Percentiles rank a stretch among this genome's conserved stretches.
Evolutionary conservation across 2,797 vertebrate species (phyloP).

Genomic region (Chloroceryle inda): DNA sequence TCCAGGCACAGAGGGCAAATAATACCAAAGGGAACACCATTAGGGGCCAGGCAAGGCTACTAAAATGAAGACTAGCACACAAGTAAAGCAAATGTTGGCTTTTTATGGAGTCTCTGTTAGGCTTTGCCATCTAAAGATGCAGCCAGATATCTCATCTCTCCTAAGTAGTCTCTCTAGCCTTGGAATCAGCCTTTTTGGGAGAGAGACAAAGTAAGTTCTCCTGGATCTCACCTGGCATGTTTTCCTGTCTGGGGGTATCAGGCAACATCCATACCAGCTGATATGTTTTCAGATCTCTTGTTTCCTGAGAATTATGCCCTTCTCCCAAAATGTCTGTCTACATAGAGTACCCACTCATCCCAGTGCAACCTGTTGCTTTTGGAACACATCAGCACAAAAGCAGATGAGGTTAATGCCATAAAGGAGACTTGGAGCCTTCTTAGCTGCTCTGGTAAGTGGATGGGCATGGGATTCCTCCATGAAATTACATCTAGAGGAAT

Average conservation of each 20-base stretch:
- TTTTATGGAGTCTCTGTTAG: not conserved
- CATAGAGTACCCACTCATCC: not conserved
- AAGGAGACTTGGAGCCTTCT: not conserved
- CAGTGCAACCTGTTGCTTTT: not conserved
- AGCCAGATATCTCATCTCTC: not conserved
- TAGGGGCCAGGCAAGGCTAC: not conserved
- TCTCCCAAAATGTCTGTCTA: not conserved
- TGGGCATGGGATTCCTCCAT: not conserved
- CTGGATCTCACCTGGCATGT: not conserved
- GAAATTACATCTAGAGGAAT: not conserved
- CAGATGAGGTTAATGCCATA: not conserved
- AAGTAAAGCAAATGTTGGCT: not conserved
- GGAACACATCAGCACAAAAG: not conserved
- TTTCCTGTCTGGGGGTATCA: not conserved
- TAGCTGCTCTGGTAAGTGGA: not conserved
- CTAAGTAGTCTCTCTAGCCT: not conserved
- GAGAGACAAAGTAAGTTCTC: not conserved
- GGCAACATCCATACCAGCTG: not conserved
- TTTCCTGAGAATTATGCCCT: not conserved
- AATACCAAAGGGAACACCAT: not conserved
- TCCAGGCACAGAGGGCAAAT: not conserved
- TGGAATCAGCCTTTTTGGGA: not conserved
- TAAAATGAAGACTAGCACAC: not conserved
- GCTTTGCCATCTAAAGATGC: not conserved
- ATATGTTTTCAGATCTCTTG: not conserved